Conservation (phyloP, 2,888 invertebrate genomes). For the Sympetrum striolatum region DNA sequence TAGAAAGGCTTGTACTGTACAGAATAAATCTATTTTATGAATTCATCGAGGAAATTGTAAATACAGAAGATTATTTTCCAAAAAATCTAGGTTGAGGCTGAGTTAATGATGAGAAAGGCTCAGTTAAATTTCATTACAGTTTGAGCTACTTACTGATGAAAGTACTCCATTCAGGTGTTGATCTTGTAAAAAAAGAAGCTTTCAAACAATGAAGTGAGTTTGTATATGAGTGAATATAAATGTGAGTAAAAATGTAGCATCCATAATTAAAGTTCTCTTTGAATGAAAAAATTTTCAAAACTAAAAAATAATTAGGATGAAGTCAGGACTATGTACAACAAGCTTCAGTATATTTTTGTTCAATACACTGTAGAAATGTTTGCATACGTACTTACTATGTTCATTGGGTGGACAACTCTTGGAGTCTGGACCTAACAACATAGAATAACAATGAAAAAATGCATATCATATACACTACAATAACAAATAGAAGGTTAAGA, state of each 20-base stretch:
- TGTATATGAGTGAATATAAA: not conserved
- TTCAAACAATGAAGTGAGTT: not conserved
- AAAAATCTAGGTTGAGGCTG: too few relatives aligned
- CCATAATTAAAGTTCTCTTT: too few relatives aligned
- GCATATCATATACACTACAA: slow-evolving; percentile 54
- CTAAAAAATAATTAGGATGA: not conserved
- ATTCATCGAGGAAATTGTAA: too few relatives aligned
- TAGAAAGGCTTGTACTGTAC: too few relatives aligned
- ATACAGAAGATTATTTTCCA: too few relatives aligned
- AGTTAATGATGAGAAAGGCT: too few relatives aligned
- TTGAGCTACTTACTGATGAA: slow-evolving; percentile 5
- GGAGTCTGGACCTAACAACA: slow-evolving; percentile 64
- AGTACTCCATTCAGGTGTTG: not conserved
- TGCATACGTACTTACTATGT: slow-evolving; percentile 65
- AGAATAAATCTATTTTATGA: too few relatives aligned
- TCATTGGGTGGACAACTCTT: slow-evolving; percentile 65
- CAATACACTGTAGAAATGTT: slow-evolving; percentile 32
- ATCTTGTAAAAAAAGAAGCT: not conserved
- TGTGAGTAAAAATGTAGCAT: not conserved
- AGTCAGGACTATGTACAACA: slow-evolving; percentile 33
- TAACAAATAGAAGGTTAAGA: slow-evolving; percentile 58
- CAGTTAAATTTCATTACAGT: not conserved
- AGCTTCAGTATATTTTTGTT: slow-evolving; percentile 8
- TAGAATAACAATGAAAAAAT: slow-evolving; percentile 33
- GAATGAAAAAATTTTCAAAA: not conserved